Evolutionary conservation across 2,888 invertebrate species (phyloP).

Genomic region (Deroplatys truncata): DNA sequence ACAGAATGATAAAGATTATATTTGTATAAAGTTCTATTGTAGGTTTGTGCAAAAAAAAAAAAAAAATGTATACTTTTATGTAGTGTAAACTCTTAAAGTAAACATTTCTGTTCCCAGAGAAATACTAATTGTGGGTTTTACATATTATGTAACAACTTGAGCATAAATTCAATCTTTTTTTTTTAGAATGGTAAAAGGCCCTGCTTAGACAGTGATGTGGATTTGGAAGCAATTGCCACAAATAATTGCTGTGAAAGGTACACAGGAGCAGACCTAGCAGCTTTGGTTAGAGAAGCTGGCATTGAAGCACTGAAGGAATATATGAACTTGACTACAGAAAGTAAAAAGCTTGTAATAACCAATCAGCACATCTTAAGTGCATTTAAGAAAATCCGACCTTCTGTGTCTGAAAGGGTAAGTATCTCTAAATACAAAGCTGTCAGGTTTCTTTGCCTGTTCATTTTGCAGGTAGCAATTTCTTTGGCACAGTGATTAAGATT

Average conservation of each 20-base stretch:
- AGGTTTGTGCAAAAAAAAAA: no score
- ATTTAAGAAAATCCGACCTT: slow-evolving; percentile 76
- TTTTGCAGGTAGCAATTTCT: no score
- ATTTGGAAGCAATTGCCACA: slow-evolving; percentile 65
- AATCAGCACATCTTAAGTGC: slow-evolving; percentile 73
- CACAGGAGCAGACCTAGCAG: slow-evolving; percentile 91
- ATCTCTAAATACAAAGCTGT: background rate
- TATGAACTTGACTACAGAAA: background rate
- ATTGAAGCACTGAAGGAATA: slow-evolving; percentile 70
- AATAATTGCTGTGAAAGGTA: slow-evolving; percentile 69
- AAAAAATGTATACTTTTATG: no score
- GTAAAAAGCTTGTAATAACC: slow-evolving; percentile 53
- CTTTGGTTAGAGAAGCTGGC: slow-evolving; percentile 83
- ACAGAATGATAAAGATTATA: no score
- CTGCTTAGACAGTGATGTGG: slow-evolving; percentile 60
- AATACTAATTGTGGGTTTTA: no score
- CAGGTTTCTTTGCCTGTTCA: no score
- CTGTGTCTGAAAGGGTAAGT: slow-evolving; percentile 69
- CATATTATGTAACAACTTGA: no score
- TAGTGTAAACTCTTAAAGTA: no score
- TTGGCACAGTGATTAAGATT: no score
- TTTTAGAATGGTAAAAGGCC: slow-evolving; percentile 18
- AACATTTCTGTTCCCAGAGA: no score
- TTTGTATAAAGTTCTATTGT: no score
- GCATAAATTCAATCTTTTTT: background rate